Conservation (phyloP, 2,797 vertebrate genomes). For the Gallinago nigripennis region DNA sequence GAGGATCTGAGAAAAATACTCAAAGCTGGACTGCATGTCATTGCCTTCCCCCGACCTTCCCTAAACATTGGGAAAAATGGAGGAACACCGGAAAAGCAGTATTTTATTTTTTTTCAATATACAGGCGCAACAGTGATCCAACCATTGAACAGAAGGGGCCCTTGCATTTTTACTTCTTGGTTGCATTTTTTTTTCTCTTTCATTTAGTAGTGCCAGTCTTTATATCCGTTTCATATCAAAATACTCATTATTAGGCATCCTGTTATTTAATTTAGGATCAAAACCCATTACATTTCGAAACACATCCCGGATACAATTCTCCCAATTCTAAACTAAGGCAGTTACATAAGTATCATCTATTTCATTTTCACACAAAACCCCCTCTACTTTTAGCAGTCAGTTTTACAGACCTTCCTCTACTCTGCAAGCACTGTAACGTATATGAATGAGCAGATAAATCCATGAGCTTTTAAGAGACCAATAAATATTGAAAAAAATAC, state of each 20-base stretch:
- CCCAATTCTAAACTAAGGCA: neutral
- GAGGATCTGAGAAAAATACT: neutral
- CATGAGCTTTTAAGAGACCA: neutral
- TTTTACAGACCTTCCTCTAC: neutral
- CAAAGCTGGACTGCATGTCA: neutral
- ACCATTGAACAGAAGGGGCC: neutral
- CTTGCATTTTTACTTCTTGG: neutral
- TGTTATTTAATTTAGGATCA: neutral
- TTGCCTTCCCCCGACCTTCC: neutral
- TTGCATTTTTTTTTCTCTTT: neutral
- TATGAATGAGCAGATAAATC: neutral
- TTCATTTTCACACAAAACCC: neutral
- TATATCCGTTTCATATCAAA: neutral
- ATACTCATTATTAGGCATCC: neutral
- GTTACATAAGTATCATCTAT: neutral
- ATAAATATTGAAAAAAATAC: neutral
- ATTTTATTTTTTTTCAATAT: neutral
- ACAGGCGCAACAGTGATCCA: neutral
- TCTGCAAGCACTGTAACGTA: neutral
- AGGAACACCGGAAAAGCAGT: neutral
- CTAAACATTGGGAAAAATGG: fast-evolving
- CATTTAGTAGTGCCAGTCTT: neutral
- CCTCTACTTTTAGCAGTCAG: neutral
- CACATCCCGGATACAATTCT: neutral
- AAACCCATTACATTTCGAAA: neutral